Percentiles rank a stretch among this genome's conserved stretches.
Conservation (phyloP, 1,140 invertebrate species). For the Triops cancriformis region DNA sequence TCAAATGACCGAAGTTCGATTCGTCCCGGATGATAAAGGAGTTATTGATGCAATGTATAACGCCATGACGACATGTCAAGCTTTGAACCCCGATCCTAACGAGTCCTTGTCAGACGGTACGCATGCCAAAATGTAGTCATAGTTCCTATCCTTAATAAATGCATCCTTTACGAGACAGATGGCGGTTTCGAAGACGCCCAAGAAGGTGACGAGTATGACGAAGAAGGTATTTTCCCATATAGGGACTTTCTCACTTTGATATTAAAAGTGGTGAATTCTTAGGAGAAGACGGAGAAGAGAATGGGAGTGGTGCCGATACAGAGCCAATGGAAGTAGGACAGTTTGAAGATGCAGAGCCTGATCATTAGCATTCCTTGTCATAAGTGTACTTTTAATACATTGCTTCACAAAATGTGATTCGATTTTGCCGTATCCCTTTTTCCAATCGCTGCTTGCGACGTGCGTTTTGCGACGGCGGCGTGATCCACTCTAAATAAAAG, state of each 20-base stretch:
- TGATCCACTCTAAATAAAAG: background rate
- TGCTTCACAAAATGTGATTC: background rate
- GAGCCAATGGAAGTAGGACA: slow-evolving; percentile 47
- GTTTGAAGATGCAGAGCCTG: slow-evolving; percentile 48
- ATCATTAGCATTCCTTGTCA: slow-evolving; percentile 22
- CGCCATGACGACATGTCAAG: slow-evolving; percentile 60
- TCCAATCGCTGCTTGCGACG: background rate
- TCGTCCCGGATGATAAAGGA: slow-evolving; percentile 54
- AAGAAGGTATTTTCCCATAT: slow-evolving; percentile 31
- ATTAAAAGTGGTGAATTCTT: slow-evolving; percentile 33
- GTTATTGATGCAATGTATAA: slow-evolving; percentile 54
- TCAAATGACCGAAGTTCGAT: slow-evolving; percentile 55
- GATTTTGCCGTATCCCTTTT: background rate
- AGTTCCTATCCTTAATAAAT: background rate
- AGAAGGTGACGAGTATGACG: slow-evolving; percentile 36
- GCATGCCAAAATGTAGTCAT: slow-evolving; percentile 1
- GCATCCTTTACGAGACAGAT: slow-evolving; percentile 32
- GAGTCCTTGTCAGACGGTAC: slow-evolving; percentile 45
- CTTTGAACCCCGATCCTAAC: slow-evolving; percentile 54
- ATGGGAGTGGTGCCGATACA: slow-evolving; percentile 36
- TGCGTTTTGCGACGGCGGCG: background rate
- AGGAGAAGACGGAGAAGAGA: slow-evolving; percentile 35
- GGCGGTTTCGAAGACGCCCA: slow-evolving; percentile 46
- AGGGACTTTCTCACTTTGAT: slow-evolving; percentile 22
- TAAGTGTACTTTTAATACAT: background rate